Conservation (phyloP, 2,888 invertebrate species). For the Meiosimyza decipiens region DNA sequence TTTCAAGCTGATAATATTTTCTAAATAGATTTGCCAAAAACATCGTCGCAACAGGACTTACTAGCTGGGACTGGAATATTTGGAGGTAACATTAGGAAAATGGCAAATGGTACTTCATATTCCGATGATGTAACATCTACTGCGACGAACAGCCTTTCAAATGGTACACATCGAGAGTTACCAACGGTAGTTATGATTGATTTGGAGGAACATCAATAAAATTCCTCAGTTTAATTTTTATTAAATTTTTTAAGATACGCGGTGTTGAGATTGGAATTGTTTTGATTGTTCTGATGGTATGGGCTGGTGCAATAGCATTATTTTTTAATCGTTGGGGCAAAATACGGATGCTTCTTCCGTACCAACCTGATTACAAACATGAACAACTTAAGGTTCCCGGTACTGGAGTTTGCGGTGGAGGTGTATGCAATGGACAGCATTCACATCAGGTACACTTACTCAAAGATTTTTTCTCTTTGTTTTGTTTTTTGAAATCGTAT, state of each 20-base stretch:
- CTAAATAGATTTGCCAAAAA: constrained; percentile 76
- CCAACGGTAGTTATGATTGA: constrained; percentile 59
- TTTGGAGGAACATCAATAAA: background rate
- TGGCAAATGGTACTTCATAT: constrained; percentile 41
- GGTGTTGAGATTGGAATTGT: constrained; percentile 93
- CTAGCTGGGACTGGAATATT: constrained; percentile 60
- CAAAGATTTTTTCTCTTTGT: background rate
- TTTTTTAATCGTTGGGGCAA: constrained; percentile 92
- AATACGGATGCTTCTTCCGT: constrained; percentile 89
- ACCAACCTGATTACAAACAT: constrained; percentile 90
- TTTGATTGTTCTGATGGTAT: constrained; percentile 81
- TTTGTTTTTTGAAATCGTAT: too few relatives aligned
- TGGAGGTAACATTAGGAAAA: constrained; percentile 37
- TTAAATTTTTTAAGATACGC: constrained; percentile 73
- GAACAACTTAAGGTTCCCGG: constrained; percentile 87
- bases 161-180: constrained; percentile 62
- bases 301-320: constrained; percentile 87
- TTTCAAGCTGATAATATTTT: background rate
- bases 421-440: constrained; percentile 72
- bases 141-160: constrained; percentile 61
- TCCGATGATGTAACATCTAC: constrained; percentile 64
- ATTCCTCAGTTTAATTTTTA: background rate
- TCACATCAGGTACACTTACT: constrained; percentile 64
- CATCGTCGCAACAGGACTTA: constrained; percentile 81
- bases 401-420: constrained; percentile 75